A percentile compares a stretch with the other conserved stretches of the same genome.
phyloP scores from a whole-genome alignment of 2,888 invertebrate species.

The Ischnura elegans region DNA sequence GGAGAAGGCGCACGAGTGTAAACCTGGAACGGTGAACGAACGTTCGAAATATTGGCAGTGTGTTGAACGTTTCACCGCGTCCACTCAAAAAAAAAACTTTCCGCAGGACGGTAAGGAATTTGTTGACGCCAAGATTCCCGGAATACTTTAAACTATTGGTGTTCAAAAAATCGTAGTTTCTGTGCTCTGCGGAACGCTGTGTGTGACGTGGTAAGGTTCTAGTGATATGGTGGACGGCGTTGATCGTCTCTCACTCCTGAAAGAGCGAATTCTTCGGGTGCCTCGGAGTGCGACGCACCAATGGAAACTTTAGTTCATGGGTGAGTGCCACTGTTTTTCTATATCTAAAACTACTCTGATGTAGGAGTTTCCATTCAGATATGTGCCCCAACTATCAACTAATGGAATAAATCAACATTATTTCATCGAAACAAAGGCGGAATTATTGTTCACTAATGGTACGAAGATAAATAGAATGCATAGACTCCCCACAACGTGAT shows the following conservation, averaged over 20 bases:
- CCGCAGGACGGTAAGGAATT: background rate
- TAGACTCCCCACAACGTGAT: too few species aligned
- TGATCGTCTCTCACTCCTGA: background rate
- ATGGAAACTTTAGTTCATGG: background rate
- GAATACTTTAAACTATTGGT: background rate
- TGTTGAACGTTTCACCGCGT: background rate
- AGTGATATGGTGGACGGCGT: slow-evolving; percentile 15
- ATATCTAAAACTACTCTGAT: too few species aligned
- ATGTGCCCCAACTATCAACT: background rate
- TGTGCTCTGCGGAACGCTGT: background rate
- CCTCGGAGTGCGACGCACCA: background rate
- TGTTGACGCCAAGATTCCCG: background rate
- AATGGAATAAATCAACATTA: too few species aligned
- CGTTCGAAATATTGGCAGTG: background rate
- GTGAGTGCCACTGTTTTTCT: background rate
- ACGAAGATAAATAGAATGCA: too few species aligned
- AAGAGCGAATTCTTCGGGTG: background rate
- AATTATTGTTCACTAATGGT: too few species aligned
- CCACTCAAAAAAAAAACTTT: background rate
- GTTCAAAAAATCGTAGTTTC: background rate
- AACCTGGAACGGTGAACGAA: background rate
- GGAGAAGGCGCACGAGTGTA: background rate
- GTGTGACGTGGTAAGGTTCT: background rate
- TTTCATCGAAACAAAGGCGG: too few species aligned
- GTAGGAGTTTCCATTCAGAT: background rate